Conservation (phyloP, 1,140 invertebrate species). For the Neuroterus valhalla region DNA sequence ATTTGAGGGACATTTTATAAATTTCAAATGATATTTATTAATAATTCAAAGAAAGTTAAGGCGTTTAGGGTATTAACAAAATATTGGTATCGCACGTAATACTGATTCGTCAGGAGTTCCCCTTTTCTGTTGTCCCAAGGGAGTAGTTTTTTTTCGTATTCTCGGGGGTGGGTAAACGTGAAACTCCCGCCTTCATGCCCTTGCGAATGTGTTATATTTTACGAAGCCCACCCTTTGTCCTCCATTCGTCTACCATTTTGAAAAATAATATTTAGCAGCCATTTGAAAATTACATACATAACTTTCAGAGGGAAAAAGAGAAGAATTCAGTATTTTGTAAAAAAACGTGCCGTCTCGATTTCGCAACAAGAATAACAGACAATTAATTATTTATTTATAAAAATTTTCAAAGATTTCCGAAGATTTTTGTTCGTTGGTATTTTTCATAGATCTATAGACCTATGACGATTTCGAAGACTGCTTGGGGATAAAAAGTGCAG, state of each 20-base stretch:
- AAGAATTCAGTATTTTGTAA: no score
- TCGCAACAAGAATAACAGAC: no score
- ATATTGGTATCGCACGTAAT: background rate
- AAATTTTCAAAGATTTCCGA: background rate
- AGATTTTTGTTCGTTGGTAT: background rate
- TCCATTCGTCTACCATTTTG: background rate
- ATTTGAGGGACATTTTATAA: no score
- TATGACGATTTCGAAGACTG: background rate
- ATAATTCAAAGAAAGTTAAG: no score
- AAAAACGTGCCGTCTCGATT: no score
- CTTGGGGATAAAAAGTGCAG: background rate
- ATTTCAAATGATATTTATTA: no score
- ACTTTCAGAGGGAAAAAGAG: no score
- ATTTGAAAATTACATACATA: background rate
- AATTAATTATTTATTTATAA: no score
- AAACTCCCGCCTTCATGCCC: background rate
- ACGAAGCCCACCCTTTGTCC: background rate
- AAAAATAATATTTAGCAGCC: background rate
- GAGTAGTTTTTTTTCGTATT: constrained; percentile 51
- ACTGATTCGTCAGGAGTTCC: constrained; percentile 33
- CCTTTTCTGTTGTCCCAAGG: constrained; percentile 42
- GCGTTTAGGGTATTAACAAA: no score
- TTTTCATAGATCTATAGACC: background rate
- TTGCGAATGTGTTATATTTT: background rate
- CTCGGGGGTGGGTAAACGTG: constrained; percentile 40